Base-by-base conservation (phyloP, 2,888 invertebrate species). In the Dermolepida albohirtum region DNA sequence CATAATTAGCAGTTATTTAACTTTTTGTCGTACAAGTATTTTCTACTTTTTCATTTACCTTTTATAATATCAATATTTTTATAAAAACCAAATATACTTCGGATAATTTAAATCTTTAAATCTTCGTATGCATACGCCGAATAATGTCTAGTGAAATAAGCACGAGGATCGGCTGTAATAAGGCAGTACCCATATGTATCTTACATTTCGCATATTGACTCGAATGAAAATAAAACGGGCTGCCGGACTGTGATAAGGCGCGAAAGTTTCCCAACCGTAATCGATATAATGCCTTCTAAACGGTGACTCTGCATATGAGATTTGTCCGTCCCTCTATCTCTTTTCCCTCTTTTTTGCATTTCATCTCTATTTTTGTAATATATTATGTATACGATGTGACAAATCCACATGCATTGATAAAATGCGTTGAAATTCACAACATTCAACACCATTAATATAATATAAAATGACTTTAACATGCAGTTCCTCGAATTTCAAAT, bases 171-270 rank as follows among this genome's bases (percentile, higher is more conserved):
- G 34, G 29, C 59, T 47, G 47, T 62, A 62, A 47, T 62, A 62
- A 59, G 59, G 44, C 59, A 59, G 44, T 62, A 22, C 16, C 52
- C 44, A 52, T 64, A 47, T 66, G 51, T 67, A 68, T 67, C 70
- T 67, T 70, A 72, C 74, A 74, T 78, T 78, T 77, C 77, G 76
- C 77, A 78, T 78, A 78, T 77, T 77, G 78, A 77, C 77, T 78
- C 74, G 73, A 72, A 74, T 74, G 75, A 75, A 73, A 73, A 75
- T 76, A 75, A 74, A 75, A 76, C 75, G 44, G 75, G 77, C 80
- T 80, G 80, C 78, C 77, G 79, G 79, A 77, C 79, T 76, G 75
- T 73, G 80, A 80, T 80, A 80, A 80, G 80, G 74, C 74, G 66
- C 59, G 47, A 47, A 73, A 77, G 77, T 76, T 75, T 76, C 72